Percentiles rank a stretch among this genome's conserved stretches.
These are phyloP conservation scores for Caranx ignobilis DNA, from an alignment of 2,113 vertebrate genomes.

Conservation along the genomic window DNA sequence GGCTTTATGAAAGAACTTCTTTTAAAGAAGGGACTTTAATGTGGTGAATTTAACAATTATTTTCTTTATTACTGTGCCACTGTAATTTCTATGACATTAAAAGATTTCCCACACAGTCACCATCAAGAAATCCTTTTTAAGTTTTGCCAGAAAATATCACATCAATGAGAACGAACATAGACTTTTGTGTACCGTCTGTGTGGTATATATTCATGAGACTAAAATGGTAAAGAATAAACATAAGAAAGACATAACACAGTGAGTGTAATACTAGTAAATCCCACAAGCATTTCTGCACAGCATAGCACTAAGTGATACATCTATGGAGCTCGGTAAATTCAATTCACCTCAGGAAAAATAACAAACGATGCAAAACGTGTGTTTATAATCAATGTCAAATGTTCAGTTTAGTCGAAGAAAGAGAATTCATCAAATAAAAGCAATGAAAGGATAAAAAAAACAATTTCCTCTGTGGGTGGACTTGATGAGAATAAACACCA, in stretches of 20 bases:
- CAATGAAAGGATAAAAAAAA: background rate
- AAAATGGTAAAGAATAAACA: background rate
- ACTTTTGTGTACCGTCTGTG: background rate
- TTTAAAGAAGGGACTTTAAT: slow-evolving; percentile 27
- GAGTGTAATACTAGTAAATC: background rate
- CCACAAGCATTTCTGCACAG: background rate
- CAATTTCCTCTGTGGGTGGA: background rate
- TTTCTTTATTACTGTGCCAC: slow-evolving; percentile 12
- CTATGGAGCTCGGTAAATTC: background rate
- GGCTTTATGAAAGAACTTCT: slow-evolving; percentile 38
- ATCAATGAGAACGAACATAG: background rate
- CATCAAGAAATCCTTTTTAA: slow-evolving; percentile 2
- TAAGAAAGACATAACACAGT: background rate
- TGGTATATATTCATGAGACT: background rate
- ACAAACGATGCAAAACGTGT: background rate
- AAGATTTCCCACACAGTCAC: slow-evolving; percentile 1
- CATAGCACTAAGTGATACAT: background rate
- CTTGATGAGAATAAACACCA: background rate
- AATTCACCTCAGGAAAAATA: background rate
- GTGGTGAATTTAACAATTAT: slow-evolving; percentile 14
- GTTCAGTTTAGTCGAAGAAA: background rate
- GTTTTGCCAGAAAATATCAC: slow-evolving; percentile 8
- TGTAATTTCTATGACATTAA: slow-evolving; percentile 5
- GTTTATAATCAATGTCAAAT: background rate
- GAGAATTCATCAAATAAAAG: too few relatives aligned